These are phyloP conservation scores for Chaetogeoica ovagalla DNA, from an alignment of 2,888 invertebrate genomes.

Conservation along the genomic window DNA sequence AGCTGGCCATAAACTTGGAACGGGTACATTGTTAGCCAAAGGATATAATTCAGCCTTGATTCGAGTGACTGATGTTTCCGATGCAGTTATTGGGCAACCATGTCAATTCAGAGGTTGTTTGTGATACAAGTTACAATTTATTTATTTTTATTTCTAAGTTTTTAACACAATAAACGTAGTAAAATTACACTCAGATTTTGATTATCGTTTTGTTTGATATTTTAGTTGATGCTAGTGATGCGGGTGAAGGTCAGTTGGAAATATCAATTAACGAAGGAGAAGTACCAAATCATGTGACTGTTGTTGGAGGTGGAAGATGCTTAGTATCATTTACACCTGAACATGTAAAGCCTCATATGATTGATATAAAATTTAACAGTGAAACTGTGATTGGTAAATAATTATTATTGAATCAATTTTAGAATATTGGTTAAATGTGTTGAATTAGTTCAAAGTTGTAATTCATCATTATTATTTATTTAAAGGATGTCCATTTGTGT, in stretches of 20 bases:
- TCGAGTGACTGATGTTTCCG: constrained; percentile 90
- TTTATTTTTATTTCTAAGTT: constrained; percentile 30
- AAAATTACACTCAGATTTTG: no score
- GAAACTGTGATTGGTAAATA: constrained; percentile 78
- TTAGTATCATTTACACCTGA: constrained; percentile 93
- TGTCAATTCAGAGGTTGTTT: constrained; percentile 89
- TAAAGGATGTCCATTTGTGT: constrained; percentile 78
- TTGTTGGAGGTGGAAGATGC: constrained; percentile 92
- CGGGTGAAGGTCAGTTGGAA: constrained; percentile 98
- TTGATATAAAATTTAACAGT: constrained; percentile 94
- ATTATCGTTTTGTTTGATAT: constrained; percentile 56
- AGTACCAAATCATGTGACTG: constrained; percentile 95
- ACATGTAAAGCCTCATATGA: constrained; percentile 84
- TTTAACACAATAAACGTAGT: no score
- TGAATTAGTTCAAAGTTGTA: constrained; percentile 1
- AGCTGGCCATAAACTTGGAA: constrained; percentile 85
- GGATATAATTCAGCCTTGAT: constrained; percentile 93
- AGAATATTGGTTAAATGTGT: constrained; percentile 24
- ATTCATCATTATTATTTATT: constrained; percentile 37
- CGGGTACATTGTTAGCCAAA: constrained; percentile 88
- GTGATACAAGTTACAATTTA: not conserved
- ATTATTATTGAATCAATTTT: not conserved
- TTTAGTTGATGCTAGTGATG: constrained; percentile 95
- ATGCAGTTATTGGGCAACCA: constrained; percentile 91
- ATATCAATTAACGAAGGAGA: constrained; percentile 99